Evolutionary conservation across 30 jellyfish, hydroid and myxozoan species (phyloP).

Genomic region (Turritopsis rubra): DNA sequence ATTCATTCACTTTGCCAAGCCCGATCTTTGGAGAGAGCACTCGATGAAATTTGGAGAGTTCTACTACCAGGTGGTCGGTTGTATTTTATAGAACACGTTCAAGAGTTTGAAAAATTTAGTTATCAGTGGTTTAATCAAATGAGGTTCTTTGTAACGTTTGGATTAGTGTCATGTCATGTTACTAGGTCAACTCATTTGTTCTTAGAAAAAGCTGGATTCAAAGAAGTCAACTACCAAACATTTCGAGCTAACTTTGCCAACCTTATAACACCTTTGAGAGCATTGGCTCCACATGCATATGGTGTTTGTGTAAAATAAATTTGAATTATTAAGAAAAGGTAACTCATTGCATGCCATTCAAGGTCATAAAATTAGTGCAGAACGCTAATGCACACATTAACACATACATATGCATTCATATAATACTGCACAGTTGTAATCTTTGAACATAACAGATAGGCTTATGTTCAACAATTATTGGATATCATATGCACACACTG

Average conservation of each 20-base stretch:
- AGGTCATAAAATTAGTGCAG: background rate
- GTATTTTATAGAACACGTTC: constrained; percentile 9
- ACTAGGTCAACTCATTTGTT: background rate
- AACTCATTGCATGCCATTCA: background rate
- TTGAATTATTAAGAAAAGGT: background rate
- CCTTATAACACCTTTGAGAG: background rate
- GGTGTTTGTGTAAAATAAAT: constrained; percentile 11
- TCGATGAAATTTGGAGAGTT: background rate
- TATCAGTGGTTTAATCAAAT: background rate
- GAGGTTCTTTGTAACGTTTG: background rate
- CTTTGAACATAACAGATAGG: too few species aligned
- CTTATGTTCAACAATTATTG: too few species aligned
- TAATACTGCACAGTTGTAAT: too few species aligned
- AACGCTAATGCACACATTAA: background rate
- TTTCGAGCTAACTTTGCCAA: background rate
- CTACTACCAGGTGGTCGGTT: constrained; percentile 22
- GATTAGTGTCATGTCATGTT: constrained; percentile 9
- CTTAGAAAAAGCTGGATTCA: background rate
- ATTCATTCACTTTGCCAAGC: constrained; percentile 12
- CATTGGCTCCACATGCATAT: constrained; percentile 13
- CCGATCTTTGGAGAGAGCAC: background rate
- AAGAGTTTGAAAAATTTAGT: background rate
- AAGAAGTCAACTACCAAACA: background rate
- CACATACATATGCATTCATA: too few species aligned
- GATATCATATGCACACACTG: too few species aligned